These are phyloP conservation scores for Tuta absoluta DNA, from an alignment of 2,888 invertebrate species.

Conservation along the genomic window DNA sequence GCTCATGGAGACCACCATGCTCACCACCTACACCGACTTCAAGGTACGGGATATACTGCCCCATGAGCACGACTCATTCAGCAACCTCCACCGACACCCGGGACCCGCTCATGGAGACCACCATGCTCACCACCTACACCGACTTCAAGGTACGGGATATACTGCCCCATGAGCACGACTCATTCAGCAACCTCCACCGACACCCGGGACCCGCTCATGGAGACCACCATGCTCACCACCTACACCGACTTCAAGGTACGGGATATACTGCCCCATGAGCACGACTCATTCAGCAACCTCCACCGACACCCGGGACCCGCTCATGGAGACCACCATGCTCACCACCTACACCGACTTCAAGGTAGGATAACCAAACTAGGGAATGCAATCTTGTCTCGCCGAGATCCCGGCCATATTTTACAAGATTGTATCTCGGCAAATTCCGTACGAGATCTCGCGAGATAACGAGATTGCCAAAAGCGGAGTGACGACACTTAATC, in stretches of 20 bases:
- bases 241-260: not conserved
- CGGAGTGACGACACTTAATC: no score
- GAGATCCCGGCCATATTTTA: no score
- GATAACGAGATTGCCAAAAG: no score
- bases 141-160: conserved; percentile 74
- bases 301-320: conserved; percentile 53
- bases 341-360: not conserved
- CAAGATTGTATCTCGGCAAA: no score
- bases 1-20: conserved; percentile 67
- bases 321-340: conserved; percentile 39
- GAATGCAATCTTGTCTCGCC: no score
- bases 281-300: conserved; percentile 26
- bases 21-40: conserved; percentile 72
- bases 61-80: not conserved
- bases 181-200: conserved; percentile 38
- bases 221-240: not conserved
- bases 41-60: conserved; percentile 62
- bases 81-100: conserved; percentile 41
- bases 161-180: not conserved
- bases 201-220: conserved; percentile 55
- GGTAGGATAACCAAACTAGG: not conserved
- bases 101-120: conserved; percentile 68
- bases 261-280: not conserved
- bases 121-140: conserved; percentile 69
- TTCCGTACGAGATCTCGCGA: no score